Percentiles rank a stretch among this genome's conserved stretches.
phyloP scores from a whole-genome alignment of 37 sponge, comb jelly and placozoan genomes.

The Bolinopsis microptera region DNA sequence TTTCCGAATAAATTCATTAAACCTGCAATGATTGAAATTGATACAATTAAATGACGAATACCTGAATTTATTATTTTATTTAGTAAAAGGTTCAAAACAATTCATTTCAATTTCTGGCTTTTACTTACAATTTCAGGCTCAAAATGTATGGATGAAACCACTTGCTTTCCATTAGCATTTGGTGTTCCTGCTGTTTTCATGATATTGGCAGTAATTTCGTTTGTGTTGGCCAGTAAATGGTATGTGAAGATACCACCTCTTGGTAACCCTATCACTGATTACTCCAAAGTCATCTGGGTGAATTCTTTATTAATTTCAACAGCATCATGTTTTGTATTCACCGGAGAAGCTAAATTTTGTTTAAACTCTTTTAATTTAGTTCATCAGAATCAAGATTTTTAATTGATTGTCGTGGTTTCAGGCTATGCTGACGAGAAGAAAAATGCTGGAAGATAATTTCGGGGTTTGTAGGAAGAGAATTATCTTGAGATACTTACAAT shows the following conservation, averaged over 20 bases:
- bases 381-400: too few species aligned
- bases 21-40: background rate
- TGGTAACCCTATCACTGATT: conserved; percentile 50
- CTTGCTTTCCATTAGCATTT: conserved; percentile 90
- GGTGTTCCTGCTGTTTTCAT: conserved; percentile 92
- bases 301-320: background rate
- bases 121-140: background rate
- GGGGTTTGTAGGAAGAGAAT: background rate
- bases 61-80: background rate
- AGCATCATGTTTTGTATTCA: too few species aligned
- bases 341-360: too few species aligned
- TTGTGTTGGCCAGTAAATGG: conserved; percentile 66
- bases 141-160: background rate
- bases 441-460: background rate
- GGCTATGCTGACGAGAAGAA: background rate
- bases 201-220: conserved; percentile 77
- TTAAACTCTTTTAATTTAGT: too few species aligned
- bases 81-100: background rate
- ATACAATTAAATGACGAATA: background rate
- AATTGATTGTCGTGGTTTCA: too few species aligned
- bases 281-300: conserved; percentile 51
- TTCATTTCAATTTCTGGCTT: too few species aligned
- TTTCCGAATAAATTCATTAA: too few species aligned
- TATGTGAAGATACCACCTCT: conserved; percentile 66
- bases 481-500: too few species aligned